These are phyloP conservation scores for Alosa sapidissima DNA, from an alignment of 2,797 vertebrate genomes.

Conservation along the genomic window DNA sequence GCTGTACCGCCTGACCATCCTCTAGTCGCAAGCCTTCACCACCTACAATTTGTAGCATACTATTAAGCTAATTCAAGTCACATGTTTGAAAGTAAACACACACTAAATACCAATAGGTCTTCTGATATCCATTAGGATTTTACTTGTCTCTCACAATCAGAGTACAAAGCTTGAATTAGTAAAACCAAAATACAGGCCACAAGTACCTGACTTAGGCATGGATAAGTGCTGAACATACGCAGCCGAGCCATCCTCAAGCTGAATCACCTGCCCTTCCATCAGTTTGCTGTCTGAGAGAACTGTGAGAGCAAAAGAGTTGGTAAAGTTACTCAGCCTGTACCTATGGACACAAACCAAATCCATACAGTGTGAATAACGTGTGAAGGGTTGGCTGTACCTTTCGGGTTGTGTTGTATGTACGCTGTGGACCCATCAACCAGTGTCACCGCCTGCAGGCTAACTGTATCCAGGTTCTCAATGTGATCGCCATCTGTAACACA, in stretches of 20 bases:
- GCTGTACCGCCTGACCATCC: conserved; percentile 95
- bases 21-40: conserved; percentile 91
- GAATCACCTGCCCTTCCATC: conserved; percentile 98
- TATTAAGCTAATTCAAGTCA: neutral
- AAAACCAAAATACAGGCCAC: neutral
- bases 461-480: conserved; percentile 94
- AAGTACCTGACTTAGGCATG: conserved; percentile 88
- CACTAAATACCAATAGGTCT: neutral
- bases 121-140: neutral
- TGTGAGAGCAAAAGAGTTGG: conserved; percentile 7
- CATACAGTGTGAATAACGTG: neutral
- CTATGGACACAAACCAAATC: neutral
- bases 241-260: conserved; percentile 95
- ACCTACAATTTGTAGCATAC: conserved; percentile 58
- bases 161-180: neutral
- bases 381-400: conserved; percentile 70
- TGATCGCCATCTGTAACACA: conserved; percentile 86
- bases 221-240: conserved; percentile 96
- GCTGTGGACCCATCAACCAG: conserved; percentile 97
- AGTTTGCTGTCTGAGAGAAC: conserved; percentile 87
- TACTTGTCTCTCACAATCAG: neutral
- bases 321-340: neutral
- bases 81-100: neutral
- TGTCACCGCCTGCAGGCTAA: conserved; percentile 96
- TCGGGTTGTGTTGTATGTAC: conserved; percentile 95